phyloP scores from a whole-genome alignment of 2,888 invertebrate genomes.

The Pristionchus maxplancki region DNA sequence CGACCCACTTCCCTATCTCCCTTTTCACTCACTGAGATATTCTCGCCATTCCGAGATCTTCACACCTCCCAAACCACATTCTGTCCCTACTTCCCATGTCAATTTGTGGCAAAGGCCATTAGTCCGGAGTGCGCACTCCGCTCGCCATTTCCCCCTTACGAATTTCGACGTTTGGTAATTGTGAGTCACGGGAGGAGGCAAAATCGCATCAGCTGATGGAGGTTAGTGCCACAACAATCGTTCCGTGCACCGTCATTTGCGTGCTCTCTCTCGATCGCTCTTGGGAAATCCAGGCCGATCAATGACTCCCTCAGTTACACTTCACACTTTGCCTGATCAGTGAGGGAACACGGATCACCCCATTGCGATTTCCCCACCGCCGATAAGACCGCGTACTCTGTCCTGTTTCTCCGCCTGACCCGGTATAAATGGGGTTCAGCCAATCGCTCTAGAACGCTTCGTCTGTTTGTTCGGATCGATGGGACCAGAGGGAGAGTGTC shows the following conservation, averaged over 20 bases:
- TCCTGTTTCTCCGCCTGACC: background rate
- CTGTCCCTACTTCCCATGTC: background rate
- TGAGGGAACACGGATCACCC: background rate
- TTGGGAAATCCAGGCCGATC: no score
- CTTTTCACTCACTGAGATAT: background rate
- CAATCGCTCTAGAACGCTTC: background rate
- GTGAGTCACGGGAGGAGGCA: background rate
- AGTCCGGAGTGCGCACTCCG: background rate
- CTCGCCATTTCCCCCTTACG: background rate
- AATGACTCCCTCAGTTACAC: no score
- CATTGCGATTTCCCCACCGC: background rate
- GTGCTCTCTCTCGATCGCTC: background rate
- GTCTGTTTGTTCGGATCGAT: slow-evolving; percentile 39
- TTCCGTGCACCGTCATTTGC: background rate
- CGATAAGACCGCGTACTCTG: background rate
- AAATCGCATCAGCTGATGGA: background rate
- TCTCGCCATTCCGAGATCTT: background rate
- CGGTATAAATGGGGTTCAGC: background rate
- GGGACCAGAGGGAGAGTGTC: background rate
- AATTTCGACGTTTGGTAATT: slow-evolving; percentile 1
- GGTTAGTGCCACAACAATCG: background rate
- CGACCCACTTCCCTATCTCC: slow-evolving; percentile 47
- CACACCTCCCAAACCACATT: slow-evolving; percentile 1
- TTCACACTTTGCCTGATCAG: background rate
- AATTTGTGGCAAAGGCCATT: slow-evolving; percentile 40